These are phyloP conservation scores for Hydrotaea diabolus DNA, from an alignment of 2,888 invertebrate genomes.

Conservation along the genomic window DNA sequence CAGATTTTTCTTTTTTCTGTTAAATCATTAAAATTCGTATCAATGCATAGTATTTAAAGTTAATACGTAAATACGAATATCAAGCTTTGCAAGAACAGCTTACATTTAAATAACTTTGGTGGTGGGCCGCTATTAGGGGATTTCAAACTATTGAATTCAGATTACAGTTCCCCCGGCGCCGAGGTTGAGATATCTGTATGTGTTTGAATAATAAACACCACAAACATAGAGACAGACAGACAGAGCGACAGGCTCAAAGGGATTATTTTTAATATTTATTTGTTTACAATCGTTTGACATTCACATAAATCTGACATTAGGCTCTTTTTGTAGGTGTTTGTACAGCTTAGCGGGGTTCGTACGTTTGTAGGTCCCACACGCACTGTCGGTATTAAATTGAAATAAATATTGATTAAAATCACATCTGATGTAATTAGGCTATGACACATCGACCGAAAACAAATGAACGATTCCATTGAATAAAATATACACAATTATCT, in stretches of 20 bases:
- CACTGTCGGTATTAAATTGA: not conserved
- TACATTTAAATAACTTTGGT: not conserved
- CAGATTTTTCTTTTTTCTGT: no score
- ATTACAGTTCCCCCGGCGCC: not conserved
- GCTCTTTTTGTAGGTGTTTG: not conserved
- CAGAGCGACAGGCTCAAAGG: not conserved
- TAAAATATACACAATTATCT: no score
- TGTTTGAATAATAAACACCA: not conserved
- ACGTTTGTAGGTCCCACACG: not conserved
- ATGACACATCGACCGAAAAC: not conserved
- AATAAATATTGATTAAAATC: constrained; percentile 1
- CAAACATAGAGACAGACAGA: not conserved
- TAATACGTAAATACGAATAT: no score
- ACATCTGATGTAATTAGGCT: constrained; percentile 8
- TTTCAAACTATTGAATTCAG: not conserved
- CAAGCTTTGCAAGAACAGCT: no score
- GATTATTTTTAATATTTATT: constrained; percentile 7
- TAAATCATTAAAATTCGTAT: no score
- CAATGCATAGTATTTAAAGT: no score
- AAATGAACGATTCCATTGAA: no score
- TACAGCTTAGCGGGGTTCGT: no score
- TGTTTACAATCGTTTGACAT: not conserved
- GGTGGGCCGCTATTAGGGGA: not conserved
- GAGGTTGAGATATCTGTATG: not conserved
- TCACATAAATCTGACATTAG: not conserved